Evolutionary conservation across 2,113 vertebrate species (phyloP).

Genomic region (Channa argus): DNA sequence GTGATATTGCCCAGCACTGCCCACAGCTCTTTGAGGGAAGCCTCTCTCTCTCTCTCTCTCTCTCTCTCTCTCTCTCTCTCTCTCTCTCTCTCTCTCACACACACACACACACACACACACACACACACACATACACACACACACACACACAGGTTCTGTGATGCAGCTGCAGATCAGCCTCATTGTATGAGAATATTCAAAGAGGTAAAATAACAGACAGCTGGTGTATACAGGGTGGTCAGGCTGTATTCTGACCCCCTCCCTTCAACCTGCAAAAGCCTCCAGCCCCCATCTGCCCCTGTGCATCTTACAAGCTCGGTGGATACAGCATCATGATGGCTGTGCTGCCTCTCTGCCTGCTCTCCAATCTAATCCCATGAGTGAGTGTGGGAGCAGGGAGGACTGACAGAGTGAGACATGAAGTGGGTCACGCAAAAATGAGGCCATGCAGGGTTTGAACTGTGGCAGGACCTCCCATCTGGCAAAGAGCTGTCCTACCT

Average conservation of each 20-base stretch:
- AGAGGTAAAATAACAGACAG: slow-evolving; percentile 34
- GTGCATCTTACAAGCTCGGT: slow-evolving; percentile 30
- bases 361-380: slow-evolving; percentile 59
- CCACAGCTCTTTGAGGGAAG: no score
- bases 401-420: slow-evolving; percentile 7
- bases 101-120: slow-evolving; percentile 16
- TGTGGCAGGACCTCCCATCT: slow-evolving; percentile 69
- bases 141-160: not conserved
- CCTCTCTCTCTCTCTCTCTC: not conserved
- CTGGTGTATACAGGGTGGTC: slow-evolving; percentile 18
- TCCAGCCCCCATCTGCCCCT: slow-evolving; percentile 18
- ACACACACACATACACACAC: not conserved
- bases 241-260: not conserved
- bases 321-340: slow-evolving; percentile 17
- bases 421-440: slow-evolving; percentile 78
- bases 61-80: not conserved
- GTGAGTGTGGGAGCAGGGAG: slow-evolving; percentile 36
- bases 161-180: slow-evolving; percentile 8
- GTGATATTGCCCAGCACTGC: no score
- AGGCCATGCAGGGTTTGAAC: slow-evolving; percentile 70
- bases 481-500: slow-evolving; percentile 39
- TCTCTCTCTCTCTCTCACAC: not conserved
- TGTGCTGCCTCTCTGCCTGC: slow-evolving; percentile 1
- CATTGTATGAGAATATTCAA: not conserved
- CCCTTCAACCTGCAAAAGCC: not conserved